These are phyloP conservation scores for Nycteola revayana DNA, from an alignment of 2,888 invertebrate species.

Conservation along the genomic window DNA sequence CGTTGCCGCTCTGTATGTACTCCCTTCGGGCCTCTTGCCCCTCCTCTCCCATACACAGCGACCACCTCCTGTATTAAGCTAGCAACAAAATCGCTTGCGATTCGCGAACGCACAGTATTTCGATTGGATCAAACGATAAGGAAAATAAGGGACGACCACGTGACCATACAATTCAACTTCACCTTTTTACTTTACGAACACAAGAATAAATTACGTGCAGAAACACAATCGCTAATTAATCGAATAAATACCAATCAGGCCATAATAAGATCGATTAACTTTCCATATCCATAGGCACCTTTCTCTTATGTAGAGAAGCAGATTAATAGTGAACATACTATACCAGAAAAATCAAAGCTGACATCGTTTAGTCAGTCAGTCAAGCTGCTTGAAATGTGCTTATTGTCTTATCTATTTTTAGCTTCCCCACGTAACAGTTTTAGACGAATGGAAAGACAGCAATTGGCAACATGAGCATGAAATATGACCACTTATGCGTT, in stretches of 20 bases:
- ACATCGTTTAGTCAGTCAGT: too few species aligned
- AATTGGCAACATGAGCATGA: constrained; percentile 35
- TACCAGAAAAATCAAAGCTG: constrained; percentile 1
- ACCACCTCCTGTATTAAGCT: constrained; percentile 55
- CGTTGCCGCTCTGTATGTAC: constrained; percentile 62
- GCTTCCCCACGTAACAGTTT: constrained; percentile 49
- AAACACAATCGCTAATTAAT: constrained; percentile 32
- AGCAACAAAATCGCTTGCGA: constrained; percentile 49
- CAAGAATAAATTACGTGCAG: constrained; percentile 39
- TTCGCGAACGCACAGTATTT: constrained; percentile 40
- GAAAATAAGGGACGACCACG: constrained; percentile 52
- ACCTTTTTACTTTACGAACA: too few species aligned
- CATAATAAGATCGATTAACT: too few species aligned
- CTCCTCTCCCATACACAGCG: constrained; percentile 55
- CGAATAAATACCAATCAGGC: constrained; percentile 12
- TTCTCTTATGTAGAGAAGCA: too few species aligned
- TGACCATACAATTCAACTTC: too few species aligned
- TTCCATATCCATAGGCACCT: too few species aligned
- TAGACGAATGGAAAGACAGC: constrained; percentile 74
- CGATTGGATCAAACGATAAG: constrained; percentile 57
- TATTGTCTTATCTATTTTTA: constrained; percentile 70
- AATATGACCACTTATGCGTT: too few species aligned
- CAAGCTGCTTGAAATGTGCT: constrained; percentile 56
- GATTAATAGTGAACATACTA: too few species aligned
- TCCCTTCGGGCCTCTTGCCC: constrained; percentile 70